Evolutionary conservation across 1,140 invertebrate species (phyloP).

Genomic region (Drosophila dunni): DNA sequence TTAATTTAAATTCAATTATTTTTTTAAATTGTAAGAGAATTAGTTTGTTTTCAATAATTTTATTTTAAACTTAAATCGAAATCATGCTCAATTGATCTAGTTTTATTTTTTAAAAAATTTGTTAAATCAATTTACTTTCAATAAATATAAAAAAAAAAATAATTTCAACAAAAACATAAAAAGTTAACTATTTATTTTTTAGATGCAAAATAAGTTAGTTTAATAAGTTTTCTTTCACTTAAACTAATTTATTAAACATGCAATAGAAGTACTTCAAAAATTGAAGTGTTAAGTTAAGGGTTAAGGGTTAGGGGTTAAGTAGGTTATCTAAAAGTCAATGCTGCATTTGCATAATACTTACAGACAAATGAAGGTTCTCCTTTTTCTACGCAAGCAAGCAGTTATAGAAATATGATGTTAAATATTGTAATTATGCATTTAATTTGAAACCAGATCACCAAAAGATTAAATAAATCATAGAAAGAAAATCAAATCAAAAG

Average conservation of each 20-base stretch:
- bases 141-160: background rate
- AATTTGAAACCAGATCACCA: constrained; percentile 67
- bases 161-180: too few species aligned
- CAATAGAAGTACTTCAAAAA: too few species aligned
- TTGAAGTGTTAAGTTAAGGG: too few species aligned
- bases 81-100: too few species aligned
- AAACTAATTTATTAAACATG: too few species aligned
- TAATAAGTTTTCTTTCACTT: too few species aligned
- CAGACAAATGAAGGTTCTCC: constrained; percentile 82
- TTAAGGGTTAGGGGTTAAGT: too few species aligned
- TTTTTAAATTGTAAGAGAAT: too few species aligned
- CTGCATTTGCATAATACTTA: constrained; percentile 63
- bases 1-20: too few species aligned
- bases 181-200: background rate
- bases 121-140: too few species aligned
- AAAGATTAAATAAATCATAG: constrained; percentile 29
- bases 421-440: constrained; percentile 19
- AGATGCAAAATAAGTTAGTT: background rate
- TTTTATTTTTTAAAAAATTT: too few species aligned
- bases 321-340: background rate
- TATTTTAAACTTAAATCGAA: background rate
- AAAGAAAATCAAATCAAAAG: constrained; percentile 22
- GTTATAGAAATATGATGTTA: constrained; percentile 26
- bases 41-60: too few species aligned
- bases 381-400: constrained; percentile 81